Conservation (phyloP, 2,113 vertebrate species). For the Aptenodytes patagonicus region DNA sequence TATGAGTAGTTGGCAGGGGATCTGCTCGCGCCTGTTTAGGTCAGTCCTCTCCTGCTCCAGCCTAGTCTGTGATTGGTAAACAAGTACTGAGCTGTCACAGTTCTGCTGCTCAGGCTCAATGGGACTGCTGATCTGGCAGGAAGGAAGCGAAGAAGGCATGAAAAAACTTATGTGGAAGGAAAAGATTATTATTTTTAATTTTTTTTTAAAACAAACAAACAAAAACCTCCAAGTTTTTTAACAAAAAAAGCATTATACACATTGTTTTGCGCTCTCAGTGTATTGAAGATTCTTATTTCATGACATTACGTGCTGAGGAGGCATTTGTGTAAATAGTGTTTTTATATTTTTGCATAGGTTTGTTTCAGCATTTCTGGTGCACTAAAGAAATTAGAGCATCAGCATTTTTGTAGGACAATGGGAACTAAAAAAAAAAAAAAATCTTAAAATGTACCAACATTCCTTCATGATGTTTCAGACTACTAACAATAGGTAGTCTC, state of each 20-base stretch:
- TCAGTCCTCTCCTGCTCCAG: constrained; percentile 92
- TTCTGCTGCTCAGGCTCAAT: constrained; percentile 28
- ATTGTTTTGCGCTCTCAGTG: background rate
- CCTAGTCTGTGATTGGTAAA: constrained; percentile 81
- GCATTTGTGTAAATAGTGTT: background rate
- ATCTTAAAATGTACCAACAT: background rate
- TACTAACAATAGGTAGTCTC: background rate
- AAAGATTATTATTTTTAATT: background rate
- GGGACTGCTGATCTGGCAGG: constrained; percentile 87
- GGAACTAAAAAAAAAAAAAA: background rate
- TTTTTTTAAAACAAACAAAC: background rate
- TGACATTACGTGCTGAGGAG: background rate
- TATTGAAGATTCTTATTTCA: background rate
- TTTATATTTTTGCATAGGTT: background rate
- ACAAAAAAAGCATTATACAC: background rate
- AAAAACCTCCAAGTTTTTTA: background rate
- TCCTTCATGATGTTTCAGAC: background rate
- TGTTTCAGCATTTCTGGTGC: background rate
- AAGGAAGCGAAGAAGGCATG: background rate
- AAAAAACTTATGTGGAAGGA: background rate
- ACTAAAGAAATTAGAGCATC: background rate
- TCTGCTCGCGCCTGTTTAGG: constrained; percentile 91
- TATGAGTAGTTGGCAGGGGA: constrained; percentile 78
- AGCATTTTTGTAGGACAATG: background rate
- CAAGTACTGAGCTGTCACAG: no score